These are phyloP conservation scores for Drosophila ustulata DNA, from an alignment of 2,888 invertebrate species.

Conservation along the genomic window DNA sequence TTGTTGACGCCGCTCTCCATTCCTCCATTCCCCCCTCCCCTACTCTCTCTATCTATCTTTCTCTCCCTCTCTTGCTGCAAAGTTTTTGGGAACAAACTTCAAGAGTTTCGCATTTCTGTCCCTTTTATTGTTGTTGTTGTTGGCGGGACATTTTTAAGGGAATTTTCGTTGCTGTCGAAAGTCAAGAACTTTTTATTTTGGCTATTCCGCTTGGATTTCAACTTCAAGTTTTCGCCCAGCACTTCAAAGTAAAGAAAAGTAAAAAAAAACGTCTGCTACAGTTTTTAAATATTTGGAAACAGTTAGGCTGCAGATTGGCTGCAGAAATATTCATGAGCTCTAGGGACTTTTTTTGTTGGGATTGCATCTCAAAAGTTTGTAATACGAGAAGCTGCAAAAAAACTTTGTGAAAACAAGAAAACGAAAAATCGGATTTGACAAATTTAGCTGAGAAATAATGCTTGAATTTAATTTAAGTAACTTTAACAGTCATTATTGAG, in stretches of 20 bases:
- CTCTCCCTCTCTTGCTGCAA: neutral
- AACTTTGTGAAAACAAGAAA: neutral
- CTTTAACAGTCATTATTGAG: neutral
- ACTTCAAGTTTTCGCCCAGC: neutral
- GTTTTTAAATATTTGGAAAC: neutral
- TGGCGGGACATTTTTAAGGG: neutral
- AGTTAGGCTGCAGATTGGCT: no score
- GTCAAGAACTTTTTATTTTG: neutral
- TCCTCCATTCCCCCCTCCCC: slow-evolving; percentile 1
- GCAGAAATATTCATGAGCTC: neutral
- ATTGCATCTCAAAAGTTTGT: neutral
- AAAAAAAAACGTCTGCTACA: neutral
- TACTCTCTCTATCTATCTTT: neutral
- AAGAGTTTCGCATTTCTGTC: slow-evolving; percentile 2
- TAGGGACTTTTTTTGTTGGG: neutral
- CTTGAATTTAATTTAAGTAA: neutral
- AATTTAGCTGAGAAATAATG: neutral
- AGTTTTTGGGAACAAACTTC: slow-evolving; percentile 9
- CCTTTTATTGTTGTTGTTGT: neutral
- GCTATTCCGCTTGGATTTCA: slow-evolving; percentile 1
- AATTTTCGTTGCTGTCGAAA: neutral
- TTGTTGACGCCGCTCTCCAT: slow-evolving; percentile 4
- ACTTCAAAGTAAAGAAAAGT: neutral
- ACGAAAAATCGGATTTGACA: neutral
- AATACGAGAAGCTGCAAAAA: neutral